These are phyloP conservation scores for Tenualosa ilisha DNA, from an alignment of 2,797 vertebrate genomes.

Conservation along the genomic window DNA sequence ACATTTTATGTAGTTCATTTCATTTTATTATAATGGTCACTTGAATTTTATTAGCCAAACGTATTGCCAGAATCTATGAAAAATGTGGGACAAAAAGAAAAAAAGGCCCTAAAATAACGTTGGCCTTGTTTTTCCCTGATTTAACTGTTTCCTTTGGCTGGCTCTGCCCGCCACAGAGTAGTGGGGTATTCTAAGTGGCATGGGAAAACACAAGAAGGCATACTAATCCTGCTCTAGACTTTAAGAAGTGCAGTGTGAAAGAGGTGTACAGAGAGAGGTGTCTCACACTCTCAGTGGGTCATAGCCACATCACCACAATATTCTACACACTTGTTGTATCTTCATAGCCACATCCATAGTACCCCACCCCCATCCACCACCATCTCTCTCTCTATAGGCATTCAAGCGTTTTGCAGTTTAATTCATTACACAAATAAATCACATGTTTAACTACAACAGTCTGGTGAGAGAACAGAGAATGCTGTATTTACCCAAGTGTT, in stretches of 20 bases:
- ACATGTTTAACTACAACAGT: neutral
- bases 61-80: constrained; percentile 33
- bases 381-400: neutral
- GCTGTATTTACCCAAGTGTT: neutral
- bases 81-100: constrained; percentile 9
- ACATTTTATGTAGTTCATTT: constrained; percentile 4
- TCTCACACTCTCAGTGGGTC: neutral
- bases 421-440: neutral
- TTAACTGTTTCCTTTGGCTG: constrained; percentile 52
- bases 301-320: neutral
- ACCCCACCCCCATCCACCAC: neutral
- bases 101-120: constrained; percentile 42
- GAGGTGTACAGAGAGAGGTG: neutral
- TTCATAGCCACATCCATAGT: no score
- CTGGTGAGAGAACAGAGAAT: neutral
- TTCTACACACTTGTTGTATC: neutral
- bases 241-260: neutral
- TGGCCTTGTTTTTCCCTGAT: constrained; percentile 41
- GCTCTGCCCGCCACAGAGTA: constrained; percentile 24
- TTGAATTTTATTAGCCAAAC: constrained; percentile 18
- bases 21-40: neutral
- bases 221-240: constrained; percentile 25
- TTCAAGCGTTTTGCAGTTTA: neutral
- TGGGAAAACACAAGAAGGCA: constrained; percentile 47
- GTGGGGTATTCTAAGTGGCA: constrained; percentile 35